Evolutionary conservation across 2,113 vertebrate species (phyloP).

Genomic region (Hepsetus odoe): DNA sequence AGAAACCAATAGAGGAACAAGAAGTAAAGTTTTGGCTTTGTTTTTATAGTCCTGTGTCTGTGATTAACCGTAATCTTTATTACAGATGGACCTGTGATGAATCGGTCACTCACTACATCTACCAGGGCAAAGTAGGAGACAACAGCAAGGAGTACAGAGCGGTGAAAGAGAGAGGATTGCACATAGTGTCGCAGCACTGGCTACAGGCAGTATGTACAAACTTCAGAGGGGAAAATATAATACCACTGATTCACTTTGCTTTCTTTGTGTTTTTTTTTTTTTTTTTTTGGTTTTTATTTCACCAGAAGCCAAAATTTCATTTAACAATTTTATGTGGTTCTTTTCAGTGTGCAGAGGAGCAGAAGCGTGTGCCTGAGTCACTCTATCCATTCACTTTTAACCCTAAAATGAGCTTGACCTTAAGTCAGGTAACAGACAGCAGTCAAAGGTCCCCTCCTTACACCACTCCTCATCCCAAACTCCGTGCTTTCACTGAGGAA

Average conservation of each 20-base stretch:
- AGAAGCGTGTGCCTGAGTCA: conserved; percentile 85
- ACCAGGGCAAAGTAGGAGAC: conserved; percentile 93
- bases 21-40: neutral
- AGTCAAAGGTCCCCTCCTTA: conserved; percentile 70
- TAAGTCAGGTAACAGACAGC: conserved; percentile 83
- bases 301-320: too few species aligned
- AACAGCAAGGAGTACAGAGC: conserved; percentile 89
- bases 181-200: conserved; percentile 94
- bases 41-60: neutral
- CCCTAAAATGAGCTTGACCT: conserved; percentile 96
- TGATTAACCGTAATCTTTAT: neutral
- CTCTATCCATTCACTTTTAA: conserved; percentile 96
- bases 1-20: too few species aligned
- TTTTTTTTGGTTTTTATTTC: neutral
- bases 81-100: conserved; percentile 93
- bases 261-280: too few species aligned
- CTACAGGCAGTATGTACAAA: conserved; percentile 84
- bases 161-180: conserved; percentile 86
- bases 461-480: conserved; percentile 54
- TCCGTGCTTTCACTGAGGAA: conserved; percentile 20
- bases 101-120: conserved; percentile 95
- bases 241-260: too few species aligned
- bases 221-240: too few species aligned
- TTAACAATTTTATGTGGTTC: neutral
- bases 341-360: conserved; percentile 87